These are phyloP conservation scores for Phortica variegata DNA, from an alignment of 1,140 invertebrate genomes.

Conservation along the genomic window DNA sequence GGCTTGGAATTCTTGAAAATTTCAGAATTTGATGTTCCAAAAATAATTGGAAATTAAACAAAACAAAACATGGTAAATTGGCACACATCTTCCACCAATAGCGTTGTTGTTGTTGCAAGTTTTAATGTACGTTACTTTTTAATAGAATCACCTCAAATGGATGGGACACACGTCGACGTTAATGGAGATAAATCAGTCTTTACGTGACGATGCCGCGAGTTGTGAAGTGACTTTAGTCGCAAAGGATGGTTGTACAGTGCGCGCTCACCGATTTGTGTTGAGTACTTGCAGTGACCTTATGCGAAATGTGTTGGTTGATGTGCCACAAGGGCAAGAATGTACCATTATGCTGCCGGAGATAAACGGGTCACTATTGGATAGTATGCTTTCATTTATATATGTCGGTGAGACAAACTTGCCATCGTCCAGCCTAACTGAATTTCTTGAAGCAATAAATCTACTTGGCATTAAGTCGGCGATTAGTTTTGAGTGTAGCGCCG, in stretches of 20 bases:
- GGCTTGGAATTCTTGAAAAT: no score
- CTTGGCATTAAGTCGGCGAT: conserved; percentile 52
- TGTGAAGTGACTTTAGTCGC: conserved; percentile 47
- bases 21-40: neutral
- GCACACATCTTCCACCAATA: conserved; percentile 24
- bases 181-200: conserved; percentile 45
- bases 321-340: conserved; percentile 41
- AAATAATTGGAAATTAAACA: conserved; percentile 18
- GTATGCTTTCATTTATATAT: conserved; percentile 48
- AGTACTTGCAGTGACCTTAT: conserved; percentile 50
- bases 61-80: conserved; percentile 20
- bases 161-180: conserved; percentile 54
- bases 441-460: conserved; percentile 48
- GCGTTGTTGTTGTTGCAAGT: neutral
- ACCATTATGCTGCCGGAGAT: conserved; percentile 50
- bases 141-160: conserved; percentile 53
- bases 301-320: conserved; percentile 38
- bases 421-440: conserved; percentile 41
- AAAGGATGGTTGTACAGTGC: conserved; percentile 41
- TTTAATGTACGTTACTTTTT: neutral
- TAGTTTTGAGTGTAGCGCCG: conserved; percentile 48
- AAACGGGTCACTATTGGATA: conserved; percentile 40
- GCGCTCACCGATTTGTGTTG: conserved; percentile 47
- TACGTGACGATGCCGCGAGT: conserved; percentile 35
- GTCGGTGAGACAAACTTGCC: conserved; percentile 44